Percentiles rank a stretch among this genome's conserved stretches.
phyloP scores from a whole-genome alignment of 92 coral and sea anemone species.

The Diadumene lineata region DNA sequence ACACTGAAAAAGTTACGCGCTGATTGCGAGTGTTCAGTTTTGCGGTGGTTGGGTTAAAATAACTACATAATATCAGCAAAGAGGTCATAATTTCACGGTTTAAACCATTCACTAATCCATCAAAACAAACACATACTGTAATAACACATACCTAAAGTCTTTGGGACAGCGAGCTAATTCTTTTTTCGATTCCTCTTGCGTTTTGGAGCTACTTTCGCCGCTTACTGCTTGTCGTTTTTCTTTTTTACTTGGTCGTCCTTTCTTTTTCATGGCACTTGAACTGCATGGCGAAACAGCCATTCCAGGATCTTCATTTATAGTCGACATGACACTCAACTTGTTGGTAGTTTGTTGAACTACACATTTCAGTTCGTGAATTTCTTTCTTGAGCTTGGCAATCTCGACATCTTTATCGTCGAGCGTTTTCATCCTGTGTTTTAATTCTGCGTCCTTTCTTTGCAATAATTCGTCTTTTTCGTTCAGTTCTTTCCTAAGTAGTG shows the following conservation, averaged over 20 bases:
- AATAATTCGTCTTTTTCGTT: constrained; percentile 81
- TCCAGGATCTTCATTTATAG: constrained; percentile 59
- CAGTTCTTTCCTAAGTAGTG: constrained; percentile 56
- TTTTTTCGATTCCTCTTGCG: constrained; percentile 74
- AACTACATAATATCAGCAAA: too few species aligned
- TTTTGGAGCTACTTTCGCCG: constrained; percentile 92
- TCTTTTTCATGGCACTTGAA: constrained; percentile 2
- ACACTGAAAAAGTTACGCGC: too few species aligned
- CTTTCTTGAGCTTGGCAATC: constrained; percentile 77
- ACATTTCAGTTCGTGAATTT: constrained; percentile 94
- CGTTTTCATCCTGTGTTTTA: constrained; percentile 74
- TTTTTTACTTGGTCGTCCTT: constrained; percentile 47
- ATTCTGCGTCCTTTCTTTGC: constrained; percentile 86
- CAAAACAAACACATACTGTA: neutral
- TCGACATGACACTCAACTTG: constrained; percentile 53
- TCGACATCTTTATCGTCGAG: constrained; percentile 82
- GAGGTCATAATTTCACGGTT: too few species aligned
- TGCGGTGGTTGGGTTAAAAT: too few species aligned
- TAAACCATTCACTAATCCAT: neutral
- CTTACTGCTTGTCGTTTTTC: constrained; percentile 97
- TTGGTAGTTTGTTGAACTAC: constrained; percentile 88
- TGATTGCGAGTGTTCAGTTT: too few species aligned
- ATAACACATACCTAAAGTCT: constrained; percentile 77
- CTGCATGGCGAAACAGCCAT: constrained; percentile 10
- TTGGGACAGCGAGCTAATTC: constrained; percentile 88